A percentile compares a stretch with the other conserved stretches of the same genome.
phyloP scores from a whole-genome alignment of 1,140 invertebrate species.

The Venustaconcha ellipsiformis region DNA sequence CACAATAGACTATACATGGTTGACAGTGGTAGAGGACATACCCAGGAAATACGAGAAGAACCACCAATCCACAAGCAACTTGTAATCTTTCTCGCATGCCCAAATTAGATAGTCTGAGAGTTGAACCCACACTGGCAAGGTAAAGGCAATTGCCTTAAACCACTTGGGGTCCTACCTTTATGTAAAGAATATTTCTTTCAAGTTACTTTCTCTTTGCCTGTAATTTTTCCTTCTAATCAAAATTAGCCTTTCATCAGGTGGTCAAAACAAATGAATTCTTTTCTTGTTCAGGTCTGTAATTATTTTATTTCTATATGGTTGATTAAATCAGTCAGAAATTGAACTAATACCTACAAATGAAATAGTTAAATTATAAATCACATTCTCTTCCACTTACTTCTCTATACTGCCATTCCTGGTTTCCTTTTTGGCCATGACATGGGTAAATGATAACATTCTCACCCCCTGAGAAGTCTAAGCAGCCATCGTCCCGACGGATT shows the following conservation, averaged over 20 bases:
- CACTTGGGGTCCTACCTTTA: too few relatives aligned
- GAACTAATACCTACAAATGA: neutral
- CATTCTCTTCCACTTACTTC: slow-evolving; percentile 43
- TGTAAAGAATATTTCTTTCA: too few relatives aligned
- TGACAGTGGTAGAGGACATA: too few relatives aligned
- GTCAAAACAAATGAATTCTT: neutral
- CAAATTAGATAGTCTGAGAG: too few relatives aligned
- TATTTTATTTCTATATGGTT: neutral
- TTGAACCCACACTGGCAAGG: too few relatives aligned
- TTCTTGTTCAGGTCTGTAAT: neutral
- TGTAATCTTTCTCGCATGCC: too few relatives aligned
- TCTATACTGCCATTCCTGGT: slow-evolving; percentile 85
- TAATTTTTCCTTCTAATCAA: neutral
- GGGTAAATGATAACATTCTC: slow-evolving; percentile 80
- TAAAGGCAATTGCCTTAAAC: too few relatives aligned
- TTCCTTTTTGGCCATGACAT: slow-evolving; percentile 95
- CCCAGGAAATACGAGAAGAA: too few relatives aligned
- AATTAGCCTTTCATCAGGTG: neutral
- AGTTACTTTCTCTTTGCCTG: neutral
- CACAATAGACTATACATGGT: too few relatives aligned
- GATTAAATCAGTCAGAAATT: neutral
- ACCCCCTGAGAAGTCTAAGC: slow-evolving; percentile 94
- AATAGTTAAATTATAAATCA: neutral
- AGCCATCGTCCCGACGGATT: slow-evolving; percentile 96
- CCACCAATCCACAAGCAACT: too few relatives aligned